Conservation (phyloP, 1,140 invertebrate genomes). For the Diuraphis noxia region DNA sequence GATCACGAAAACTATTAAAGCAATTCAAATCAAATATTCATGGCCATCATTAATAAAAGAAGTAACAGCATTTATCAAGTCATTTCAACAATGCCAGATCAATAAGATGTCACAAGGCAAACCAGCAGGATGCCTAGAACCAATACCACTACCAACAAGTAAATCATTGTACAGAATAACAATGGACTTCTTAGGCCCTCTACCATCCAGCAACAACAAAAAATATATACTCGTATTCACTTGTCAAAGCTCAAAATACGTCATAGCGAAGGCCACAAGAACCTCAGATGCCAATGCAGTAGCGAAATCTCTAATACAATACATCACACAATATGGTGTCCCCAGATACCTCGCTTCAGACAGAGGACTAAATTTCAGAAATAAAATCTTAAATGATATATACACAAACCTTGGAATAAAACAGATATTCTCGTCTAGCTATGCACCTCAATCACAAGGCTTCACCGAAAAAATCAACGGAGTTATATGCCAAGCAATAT, state of each 20-base stretch:
- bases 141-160: not conserved
- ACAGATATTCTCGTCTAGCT: not conserved
- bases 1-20: not conserved
- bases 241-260: not conserved
- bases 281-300: not conserved
- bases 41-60: conserved; percentile 28
- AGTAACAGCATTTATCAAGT: not conserved
- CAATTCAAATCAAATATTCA: conserved; percentile 33
- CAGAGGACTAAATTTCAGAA: conserved; percentile 27
- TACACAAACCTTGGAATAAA: conserved; percentile 21
- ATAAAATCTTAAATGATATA: not conserved
- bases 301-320: conserved; percentile 7
- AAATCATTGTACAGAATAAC: not conserved
- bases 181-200: conserved; percentile 11
- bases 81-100: conserved; percentile 28
- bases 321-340: not conserved
- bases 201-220: not conserved
- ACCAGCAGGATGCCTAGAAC: conserved; percentile 31
- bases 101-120: not conserved
- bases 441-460: conserved; percentile 34
- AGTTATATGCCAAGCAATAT: conserved; percentile 3
- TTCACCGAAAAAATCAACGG: conserved; percentile 17
- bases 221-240: conserved; percentile 19
- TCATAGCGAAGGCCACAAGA: not conserved
- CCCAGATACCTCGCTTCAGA: conserved; percentile 19